Percentiles rank a stretch among this genome's conserved stretches.
Evolutionary conservation across 2,113 vertebrate genomes (phyloP).

Genomic region (Oceanodroma tethys): DNA sequence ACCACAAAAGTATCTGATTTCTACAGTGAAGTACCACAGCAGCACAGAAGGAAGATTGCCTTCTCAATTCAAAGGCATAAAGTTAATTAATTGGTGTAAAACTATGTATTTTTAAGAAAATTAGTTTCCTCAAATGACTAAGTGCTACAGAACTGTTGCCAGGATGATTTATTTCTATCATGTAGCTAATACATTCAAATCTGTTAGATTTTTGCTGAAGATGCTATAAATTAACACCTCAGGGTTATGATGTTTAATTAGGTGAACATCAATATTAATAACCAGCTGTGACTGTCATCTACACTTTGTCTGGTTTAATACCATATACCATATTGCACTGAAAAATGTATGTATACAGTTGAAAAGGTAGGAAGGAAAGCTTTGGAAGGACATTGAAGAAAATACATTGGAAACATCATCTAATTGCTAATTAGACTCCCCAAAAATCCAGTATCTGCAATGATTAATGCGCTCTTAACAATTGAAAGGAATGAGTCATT

Average conservation of each 20-base stretch:
- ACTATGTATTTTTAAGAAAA: not conserved
- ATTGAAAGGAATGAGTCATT: conserved; percentile 32
- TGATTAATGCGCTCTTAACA: conserved; percentile 53
- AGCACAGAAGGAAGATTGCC: not conserved
- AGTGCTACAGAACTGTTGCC: not conserved
- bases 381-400: conserved; percentile 2
- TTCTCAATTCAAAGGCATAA: not conserved
- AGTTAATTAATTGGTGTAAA: not conserved
- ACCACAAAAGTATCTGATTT: not conserved
- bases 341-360: not conserved
- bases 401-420: conserved; percentile 39
- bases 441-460: conserved; percentile 16
- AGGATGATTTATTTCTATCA: conserved; percentile 26
- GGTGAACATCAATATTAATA: conserved; percentile 50
- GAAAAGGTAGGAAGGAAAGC: conserved; percentile 42
- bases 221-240: not conserved
- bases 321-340: not conserved
- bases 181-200: not conserved
- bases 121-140: not conserved
- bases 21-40: not conserved
- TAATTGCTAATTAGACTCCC: conserved; percentile 53
- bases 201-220: not conserved
- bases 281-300: conserved; percentile 1
- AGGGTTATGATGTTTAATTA: conserved; percentile 43
- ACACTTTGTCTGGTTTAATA: conserved; percentile 3